Evolutionary conservation across 1,140 invertebrate genomes (phyloP), one percentile per base, ranked within the genome.

Genomic region (Penaeus vannamei): DNA sequence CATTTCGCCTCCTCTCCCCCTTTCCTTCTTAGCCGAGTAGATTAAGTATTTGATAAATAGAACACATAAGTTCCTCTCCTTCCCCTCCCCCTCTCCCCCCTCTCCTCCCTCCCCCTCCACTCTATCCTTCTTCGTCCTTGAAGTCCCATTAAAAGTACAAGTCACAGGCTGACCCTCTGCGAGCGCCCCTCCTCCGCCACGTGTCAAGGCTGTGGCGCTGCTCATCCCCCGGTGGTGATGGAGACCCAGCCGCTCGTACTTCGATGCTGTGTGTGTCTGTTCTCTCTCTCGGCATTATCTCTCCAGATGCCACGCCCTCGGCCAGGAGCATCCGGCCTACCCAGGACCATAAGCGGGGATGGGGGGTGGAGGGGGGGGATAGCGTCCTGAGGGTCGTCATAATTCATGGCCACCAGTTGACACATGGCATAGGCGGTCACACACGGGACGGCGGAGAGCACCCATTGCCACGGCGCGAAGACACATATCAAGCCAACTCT

Each of bases 401-500:
- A 60, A 20, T 20, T 32, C 29, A 26, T 62, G 36, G 62, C 42
- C 46, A 53, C 17, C 84, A 77, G 46, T 42, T 59, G 46, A 72
- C 26, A 80, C 85, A 29, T 26, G 29, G 60, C 36, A 26, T 72
- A 86, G 32, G 66, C 32, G 8, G 85, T 32, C 29, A 22, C 14
- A 26, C 20, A 22, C 22, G 22, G 61, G 83, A 66, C 32, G 66
- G 32, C 66, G 76, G 76, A 62, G 36, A 46, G 29, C 26, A 53
- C 60, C 46, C 60, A 76, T 77, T 66, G 69, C 36, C 80, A 19
- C 59, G 12, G 81, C 84, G 82, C 66, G 26, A 89, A 62, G 72
- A 89, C 62, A 89, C 87, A 89, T 85, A 89, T 89, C 87, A 89
- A 82, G 36, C 59, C 53, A 89, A 83, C 76, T 89, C 84, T 89